Evolutionary conservation across 2,113 vertebrate genomes (phyloP), one percentile per base, ranked within the genome.

Genomic region (Pipra filicauda): DNA sequence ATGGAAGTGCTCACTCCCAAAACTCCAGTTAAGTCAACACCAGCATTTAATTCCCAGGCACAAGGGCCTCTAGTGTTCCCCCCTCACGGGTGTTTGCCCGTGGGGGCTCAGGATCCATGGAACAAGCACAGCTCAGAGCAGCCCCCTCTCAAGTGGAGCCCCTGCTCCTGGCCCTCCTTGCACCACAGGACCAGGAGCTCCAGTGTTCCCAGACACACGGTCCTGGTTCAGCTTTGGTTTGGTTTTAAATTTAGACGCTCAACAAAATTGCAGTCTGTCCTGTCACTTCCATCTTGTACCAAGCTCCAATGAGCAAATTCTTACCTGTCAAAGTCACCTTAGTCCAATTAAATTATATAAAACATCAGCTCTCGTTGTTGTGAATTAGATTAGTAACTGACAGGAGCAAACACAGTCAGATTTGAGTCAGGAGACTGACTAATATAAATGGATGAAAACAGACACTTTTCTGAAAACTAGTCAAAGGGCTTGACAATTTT

Each of bases 11-110:
- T 69, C 15, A 7, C 37, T 79, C 48, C 26, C 30, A 82, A 15
- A 7, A 24, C 61, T 5, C 27, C 27, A 44, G 28, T 51, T 69
- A 26, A 39, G 16, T 35, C 27, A 81, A 69, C 4, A 2, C 8
- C 55, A 70, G 6, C 17, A 18, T 70, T 89, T 81, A 6, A 26
- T 84, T 55, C 35, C 8, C 6, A 66, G n/a, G 7, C 23, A 15
- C 12, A 31, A 73, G 39, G 23, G 9, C 27, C 26, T 12, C 0
- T 0, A 26, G 26, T 2, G 0, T 2, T 28, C 12, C 5, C 4
- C 30, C 11, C 5, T 54, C 43, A 3, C 5, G 8, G 22, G 4
- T 10, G 0, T 52, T 74, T 39, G 23, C 11, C 46, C 11, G 3
- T 14, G 6, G 31, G 24, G 24, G 16, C 26, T n/a, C n/a, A 54